phyloP scores from a whole-genome alignment of 2,888 invertebrate species.

The Bombylius major region DNA sequence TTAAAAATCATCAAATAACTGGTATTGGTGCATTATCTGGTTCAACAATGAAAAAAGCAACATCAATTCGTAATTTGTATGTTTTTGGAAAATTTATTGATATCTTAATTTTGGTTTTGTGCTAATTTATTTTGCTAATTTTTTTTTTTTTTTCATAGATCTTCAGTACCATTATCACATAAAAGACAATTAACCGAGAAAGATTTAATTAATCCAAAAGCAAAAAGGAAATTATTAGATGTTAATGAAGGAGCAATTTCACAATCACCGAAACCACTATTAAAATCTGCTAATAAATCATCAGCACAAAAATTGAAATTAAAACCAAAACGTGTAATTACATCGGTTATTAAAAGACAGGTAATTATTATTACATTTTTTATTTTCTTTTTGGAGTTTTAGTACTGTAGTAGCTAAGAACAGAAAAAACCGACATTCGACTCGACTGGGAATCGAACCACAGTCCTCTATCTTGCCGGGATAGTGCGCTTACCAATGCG shows the following conservation, averaged over 20 bases:
- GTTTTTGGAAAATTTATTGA: not conserved
- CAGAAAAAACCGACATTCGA: too few relatives aligned
- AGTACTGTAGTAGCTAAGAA: too few relatives aligned
- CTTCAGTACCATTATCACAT: slow-evolving; percentile 6
- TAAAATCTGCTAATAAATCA: slow-evolving; percentile 18
- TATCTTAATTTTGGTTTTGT: not conserved
- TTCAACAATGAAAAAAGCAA: slow-evolving; percentile 22
- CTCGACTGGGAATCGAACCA: too few relatives aligned
- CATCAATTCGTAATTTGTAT: slow-evolving; percentile 11
- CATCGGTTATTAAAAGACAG: slow-evolving; percentile 23
- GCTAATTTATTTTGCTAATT: not conserved
- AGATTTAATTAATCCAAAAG: slow-evolving; percentile 17
- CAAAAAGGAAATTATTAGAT: slow-evolving; percentile 27
- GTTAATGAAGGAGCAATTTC: slow-evolving; percentile 18
- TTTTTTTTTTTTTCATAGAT: not conserved
- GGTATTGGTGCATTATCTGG: not conserved
- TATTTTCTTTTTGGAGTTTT: too few relatives aligned
- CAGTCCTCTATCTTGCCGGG: too few relatives aligned
- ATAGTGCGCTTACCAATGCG: too few relatives aligned
- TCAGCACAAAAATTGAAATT: slow-evolving; percentile 17
- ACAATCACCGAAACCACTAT: slow-evolving; percentile 8
- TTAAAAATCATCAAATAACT: slow-evolving; percentile 17
- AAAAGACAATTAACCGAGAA: slow-evolving; percentile 11
- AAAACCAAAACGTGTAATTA: slow-evolving; percentile 19
- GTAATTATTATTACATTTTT: slow-evolving; percentile 8